Evolutionary conservation across 2,797 vertebrate species (phyloP).

Genomic region (Dendrocincla fuliginosa): DNA sequence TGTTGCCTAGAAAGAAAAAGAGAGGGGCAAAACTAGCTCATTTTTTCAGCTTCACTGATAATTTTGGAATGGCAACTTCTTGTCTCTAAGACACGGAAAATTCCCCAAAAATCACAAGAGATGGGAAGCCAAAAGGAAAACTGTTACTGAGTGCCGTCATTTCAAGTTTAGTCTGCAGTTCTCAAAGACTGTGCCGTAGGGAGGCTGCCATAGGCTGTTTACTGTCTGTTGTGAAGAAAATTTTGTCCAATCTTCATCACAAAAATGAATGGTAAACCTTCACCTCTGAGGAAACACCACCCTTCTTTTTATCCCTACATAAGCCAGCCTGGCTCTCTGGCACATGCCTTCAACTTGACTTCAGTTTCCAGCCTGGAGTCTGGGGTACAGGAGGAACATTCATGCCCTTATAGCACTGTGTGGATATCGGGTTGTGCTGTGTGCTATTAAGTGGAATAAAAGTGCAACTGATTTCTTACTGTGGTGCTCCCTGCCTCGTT

Average conservation of each 20-base stretch:
- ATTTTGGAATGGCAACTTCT: not conserved
- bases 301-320: not conserved
- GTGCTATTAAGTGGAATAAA: not conserved
- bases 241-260: not conserved
- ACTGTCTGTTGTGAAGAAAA: not conserved
- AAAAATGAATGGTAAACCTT: not conserved
- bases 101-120: not conserved
- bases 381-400: not conserved
- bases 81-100: not conserved
- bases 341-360: accelerated
- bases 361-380: not conserved
- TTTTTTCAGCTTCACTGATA: not conserved
- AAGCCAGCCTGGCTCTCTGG: not conserved
- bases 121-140: not conserved
- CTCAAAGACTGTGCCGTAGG: not conserved
- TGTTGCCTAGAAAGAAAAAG: not conserved
- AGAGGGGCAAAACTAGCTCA: not conserved
- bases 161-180: not conserved
- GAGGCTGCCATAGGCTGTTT: not conserved
- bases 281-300: not conserved
- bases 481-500: not conserved
- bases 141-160: not conserved
- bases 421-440: not conserved
- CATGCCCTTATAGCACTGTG: not conserved
- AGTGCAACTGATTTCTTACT: not conserved